Evolutionary conservation across 2,888 invertebrate species (phyloP), one percentile per base, ranked within the genome.

Genomic region (Pilophorus perplexus): DNA sequence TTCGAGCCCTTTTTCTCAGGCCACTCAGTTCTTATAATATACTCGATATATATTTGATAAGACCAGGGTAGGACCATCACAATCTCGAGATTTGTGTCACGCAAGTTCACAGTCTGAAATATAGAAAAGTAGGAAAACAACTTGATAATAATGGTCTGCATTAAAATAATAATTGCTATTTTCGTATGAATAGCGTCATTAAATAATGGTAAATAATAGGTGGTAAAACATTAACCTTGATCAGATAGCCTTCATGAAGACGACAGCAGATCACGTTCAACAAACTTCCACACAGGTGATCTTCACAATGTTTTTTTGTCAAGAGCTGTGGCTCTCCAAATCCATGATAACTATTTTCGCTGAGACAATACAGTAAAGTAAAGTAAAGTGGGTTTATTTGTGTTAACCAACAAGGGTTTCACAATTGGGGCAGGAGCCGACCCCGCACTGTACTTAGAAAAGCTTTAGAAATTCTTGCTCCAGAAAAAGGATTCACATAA

Each of bases 221-320:
- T 2, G 52, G 46, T 6, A 33, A n/a, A n/a, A n/a, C n/a, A 37
- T 55, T 12, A 78, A 81, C 82, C 74, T 83, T 84, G 68, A 88
- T 80, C 40, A 83, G 82, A 76, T 87, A 90, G 27, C 90, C 90
- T 78, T 90, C 90, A 44, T 89, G 78, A 69, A 90, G 79, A 68
- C 90, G 79, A 72, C 89, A 85, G 57, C 87, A 86, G 67, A 90
- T 77, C 54, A 90, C 79, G 73, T 85, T 83, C 70, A 82, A 80
- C 68, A 89, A 77, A 60, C 82, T 80, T 68, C 85, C 80, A 70
- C 79, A 83, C 16, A 83, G 80, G 75, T 85, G 84, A 70, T 83
- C 82, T 72, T 86, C 85, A 69, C 82, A 81, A 75, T 86, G 86
- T 72, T 83, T 81, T 72, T 86, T 84, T 38, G 82, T 79, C 48